These are phyloP conservation scores for Malthinus flaveolus DNA, from an alignment of 2,888 invertebrate genomes.

Conservation along the genomic window DNA sequence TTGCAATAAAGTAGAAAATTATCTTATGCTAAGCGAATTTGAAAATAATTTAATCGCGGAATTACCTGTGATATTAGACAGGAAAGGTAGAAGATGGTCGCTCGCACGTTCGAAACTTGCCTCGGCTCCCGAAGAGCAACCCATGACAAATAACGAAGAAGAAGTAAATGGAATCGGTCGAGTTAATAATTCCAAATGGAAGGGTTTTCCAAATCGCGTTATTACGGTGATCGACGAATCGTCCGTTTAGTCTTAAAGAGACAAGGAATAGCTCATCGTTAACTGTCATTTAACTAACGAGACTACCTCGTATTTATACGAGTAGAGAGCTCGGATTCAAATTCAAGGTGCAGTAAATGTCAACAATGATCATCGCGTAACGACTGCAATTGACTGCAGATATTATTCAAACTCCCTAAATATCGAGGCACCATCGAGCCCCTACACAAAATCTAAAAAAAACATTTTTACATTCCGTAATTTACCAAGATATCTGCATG, in stretches of 20 bases:
- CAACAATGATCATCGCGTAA: no score
- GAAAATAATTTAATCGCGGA: slow-evolving; percentile 83
- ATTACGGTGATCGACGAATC: slow-evolving; percentile 81
- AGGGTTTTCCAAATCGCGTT: slow-evolving; percentile 61
- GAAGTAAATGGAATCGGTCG: slow-evolving; percentile 55
- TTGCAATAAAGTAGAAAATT: slow-evolving; percentile 85
- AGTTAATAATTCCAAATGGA: slow-evolving; percentile 50
- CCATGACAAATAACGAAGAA: slow-evolving; percentile 58
- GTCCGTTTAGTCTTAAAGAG: slow-evolving; percentile 55
- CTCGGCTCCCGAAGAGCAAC: slow-evolving; percentile 52
- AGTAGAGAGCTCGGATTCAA: slow-evolving; percentile 19
- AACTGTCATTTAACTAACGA: slow-evolving; percentile 26
- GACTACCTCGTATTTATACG: slow-evolving; percentile 34
- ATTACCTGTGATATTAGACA: slow-evolving; percentile 73
- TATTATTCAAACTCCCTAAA: no score
- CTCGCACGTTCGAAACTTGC: slow-evolving; percentile 60
- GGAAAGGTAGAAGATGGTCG: slow-evolving; percentile 74
- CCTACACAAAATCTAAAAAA: no score
- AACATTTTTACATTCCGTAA: no score
- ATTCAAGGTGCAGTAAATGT: slow-evolving; percentile 22
- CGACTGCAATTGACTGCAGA: no score
- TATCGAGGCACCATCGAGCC: no score
- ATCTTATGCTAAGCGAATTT: slow-evolving; percentile 83
- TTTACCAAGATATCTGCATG: no score
- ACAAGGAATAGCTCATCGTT: slow-evolving; percentile 17